phyloP scores from a whole-genome alignment of 2,797 vertebrate genomes.

The Hephaestus fuliginosus region DNA sequence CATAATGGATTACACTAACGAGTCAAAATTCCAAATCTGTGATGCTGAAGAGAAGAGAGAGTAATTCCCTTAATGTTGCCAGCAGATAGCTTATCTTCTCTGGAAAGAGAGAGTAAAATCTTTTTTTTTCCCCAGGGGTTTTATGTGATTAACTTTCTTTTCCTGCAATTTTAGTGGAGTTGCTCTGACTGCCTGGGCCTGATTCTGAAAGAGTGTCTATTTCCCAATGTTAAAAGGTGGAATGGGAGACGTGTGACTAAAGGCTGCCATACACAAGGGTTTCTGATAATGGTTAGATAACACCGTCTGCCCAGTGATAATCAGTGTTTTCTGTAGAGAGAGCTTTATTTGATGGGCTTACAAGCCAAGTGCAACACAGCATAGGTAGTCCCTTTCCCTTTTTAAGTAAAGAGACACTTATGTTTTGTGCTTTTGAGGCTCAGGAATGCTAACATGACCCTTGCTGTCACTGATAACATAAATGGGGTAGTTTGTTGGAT shows the following conservation, averaged over 20 bases:
- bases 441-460: conserved; percentile 20
- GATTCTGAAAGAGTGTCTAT: conserved; percentile 44
- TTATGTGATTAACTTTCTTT: conserved; percentile 53
- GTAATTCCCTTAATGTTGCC: conserved; percentile 42
- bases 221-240: conserved; percentile 32
- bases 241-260: conserved; percentile 22
- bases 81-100: conserved; percentile 39
- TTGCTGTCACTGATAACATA: not conserved
- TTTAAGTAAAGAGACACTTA: conserved; percentile 21
- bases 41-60: conserved; percentile 50
- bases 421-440: conserved; percentile 36
- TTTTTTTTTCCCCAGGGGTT: conserved; percentile 27
- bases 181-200: conserved; percentile 34
- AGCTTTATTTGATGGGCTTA: conserved; percentile 21
- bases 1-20: conserved; percentile 76
- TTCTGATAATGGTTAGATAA: conserved; percentile 36
- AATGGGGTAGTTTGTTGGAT: conserved; percentile 8
- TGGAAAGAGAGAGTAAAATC: conserved; percentile 32
- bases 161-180: conserved; percentile 46
- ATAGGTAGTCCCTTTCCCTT: conserved; percentile 9
- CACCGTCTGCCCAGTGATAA: conserved; percentile 22
- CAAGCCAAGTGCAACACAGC: conserved; percentile 32
- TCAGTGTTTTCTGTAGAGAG: conserved; percentile 39
- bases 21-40: conserved; percentile 68
- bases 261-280: conserved; percentile 11